Base-by-base conservation (phyloP, 2,113 vertebrate species). In the Notarius lentiginosus region DNA sequence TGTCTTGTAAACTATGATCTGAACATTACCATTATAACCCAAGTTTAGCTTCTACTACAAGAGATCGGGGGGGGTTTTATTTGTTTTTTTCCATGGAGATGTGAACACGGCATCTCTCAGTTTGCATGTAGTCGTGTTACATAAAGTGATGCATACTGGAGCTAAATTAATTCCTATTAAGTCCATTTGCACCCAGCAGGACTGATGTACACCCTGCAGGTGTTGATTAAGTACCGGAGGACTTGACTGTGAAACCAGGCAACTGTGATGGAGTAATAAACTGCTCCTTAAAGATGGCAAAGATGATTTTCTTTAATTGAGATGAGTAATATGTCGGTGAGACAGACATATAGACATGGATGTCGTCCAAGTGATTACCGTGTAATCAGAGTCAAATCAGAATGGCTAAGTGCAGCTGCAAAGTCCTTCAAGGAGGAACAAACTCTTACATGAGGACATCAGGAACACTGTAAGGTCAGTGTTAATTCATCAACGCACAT, bases 201-300 rank as follows among this genome's bases (percentile, higher is more conserved):
- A 83, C 81, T 53, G 61, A 83, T 83, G 61, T 83, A 83, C 58
- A 65, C 60, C 58, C 47, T 51, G 61, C 81, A 83, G 81, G 81
- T 83, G 81, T 66, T 83, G 81, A 83, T 53, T 27, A 83, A 51
- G 61, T 61, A 10, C 41, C 20, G 3, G 61, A 83, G 24, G 81
- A 83, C 47, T 9, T 24, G 14, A 15, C 60, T 66, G 61, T n/a
- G 80, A 66, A 82, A 51, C n/a, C 60, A 53, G 47, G 63, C 60
- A 51, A 5, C 56, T 9, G 30, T 41, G 9, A 61, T 22, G 30
- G 14, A 47, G 27, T 12, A 60, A 80, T 30, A 47, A 61, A 81
- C 1, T 24, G 79, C 56, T 76, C 53, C 47, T 6, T 14, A 22
- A 10, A 30, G n/a, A 60, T 4, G 18, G 56, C 4, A 83, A 22